Base-by-base conservation (phyloP, 2,797 vertebrate species). In the Bucorvus abyssinicus region DNA sequence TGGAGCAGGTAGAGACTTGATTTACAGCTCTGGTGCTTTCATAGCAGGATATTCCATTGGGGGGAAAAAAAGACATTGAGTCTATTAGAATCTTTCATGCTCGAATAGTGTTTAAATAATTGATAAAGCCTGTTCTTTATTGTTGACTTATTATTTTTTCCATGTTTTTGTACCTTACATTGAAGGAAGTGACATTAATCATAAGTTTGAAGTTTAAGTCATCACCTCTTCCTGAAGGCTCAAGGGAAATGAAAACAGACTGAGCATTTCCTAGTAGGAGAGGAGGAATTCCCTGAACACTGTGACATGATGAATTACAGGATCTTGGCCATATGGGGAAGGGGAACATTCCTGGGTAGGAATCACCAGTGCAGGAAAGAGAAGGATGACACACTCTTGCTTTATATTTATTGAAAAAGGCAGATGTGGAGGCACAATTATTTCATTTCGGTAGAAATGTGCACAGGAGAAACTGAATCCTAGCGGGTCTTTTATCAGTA, bases 211-310 rank as follows among this genome's bases (percentile, higher is more conserved):
- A 65, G 47, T 90, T 91, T 80, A 91, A 95, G 70, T 85, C 34
- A 27, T 67, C 44, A 21, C 94, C 70, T 75, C 34, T 24, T 80
- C 60, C 53, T 63, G 30, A 56, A 93, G 52, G 78, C 82, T 64
- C 55, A 26, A 77, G 86, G 93, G 76, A 92, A 94, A 64, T 81
- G 84, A 90, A 94, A 94, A 86, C 84, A 91, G 91, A 57, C 36
- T 57, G 75, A 79, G 65, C n/a, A 47, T 84, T 96, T 93, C 79
- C 88, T 90, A 87, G 45, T 50, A 87, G 89, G 40, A 90, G 63
- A 84, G 10, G 45, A 71, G 85, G 57, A 84, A 78, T 81, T 89
- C 84, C 69, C 89, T 80, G 21, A 84, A 47, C 42, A 38, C 22
- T 50, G 15, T 83, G 68, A 80, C 49, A 56, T 74, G 73, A 93